Evolutionary conservation across 1,140 invertebrate genomes (phyloP).

Genomic region (Cydia amplana): DNA sequence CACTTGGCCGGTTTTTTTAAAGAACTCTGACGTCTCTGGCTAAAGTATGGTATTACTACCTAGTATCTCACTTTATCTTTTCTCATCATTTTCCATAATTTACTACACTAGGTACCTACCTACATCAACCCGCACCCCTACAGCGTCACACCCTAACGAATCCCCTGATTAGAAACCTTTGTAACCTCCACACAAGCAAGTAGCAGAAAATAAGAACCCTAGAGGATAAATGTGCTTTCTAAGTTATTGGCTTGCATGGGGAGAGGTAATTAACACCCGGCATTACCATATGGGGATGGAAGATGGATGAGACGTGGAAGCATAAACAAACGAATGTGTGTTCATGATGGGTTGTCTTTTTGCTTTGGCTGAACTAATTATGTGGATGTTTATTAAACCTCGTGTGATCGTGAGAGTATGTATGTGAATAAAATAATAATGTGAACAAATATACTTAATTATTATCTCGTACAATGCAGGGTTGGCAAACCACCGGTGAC

Average conservation of each 20-base stretch:
- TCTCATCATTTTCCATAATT: constrained; percentile 1
- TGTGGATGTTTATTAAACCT: constrained; percentile 16
- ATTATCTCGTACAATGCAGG: neutral
- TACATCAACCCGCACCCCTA: neutral
- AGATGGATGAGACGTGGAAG: constrained; percentile 24
- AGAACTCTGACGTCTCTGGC: too few relatives aligned
- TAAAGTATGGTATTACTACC: too few relatives aligned
- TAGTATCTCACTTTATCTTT: neutral
- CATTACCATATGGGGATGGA: constrained; percentile 34
- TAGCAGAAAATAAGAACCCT: constrained; percentile 18
- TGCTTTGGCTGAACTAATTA: constrained; percentile 4
- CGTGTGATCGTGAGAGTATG: neutral
- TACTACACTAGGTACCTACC: neutral
- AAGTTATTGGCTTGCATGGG: constrained; percentile 44
- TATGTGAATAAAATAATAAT: neutral
- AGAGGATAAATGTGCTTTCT: constrained; percentile 35
- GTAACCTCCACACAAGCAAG: neutral
- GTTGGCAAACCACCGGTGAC: neutral
- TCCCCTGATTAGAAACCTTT: constrained; percentile 15
- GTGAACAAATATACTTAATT: neutral
- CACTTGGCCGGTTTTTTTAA: too few relatives aligned
- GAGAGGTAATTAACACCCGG: constrained; percentile 32
- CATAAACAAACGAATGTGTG: constrained; percentile 26
- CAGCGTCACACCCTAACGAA: constrained; percentile 3
- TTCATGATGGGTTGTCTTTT: constrained; percentile 25